Evolutionary conservation across 2,113 vertebrate genomes (phyloP), one percentile per base, ranked within the genome.

Genomic region (Tragelaphus scriptus): DNA sequence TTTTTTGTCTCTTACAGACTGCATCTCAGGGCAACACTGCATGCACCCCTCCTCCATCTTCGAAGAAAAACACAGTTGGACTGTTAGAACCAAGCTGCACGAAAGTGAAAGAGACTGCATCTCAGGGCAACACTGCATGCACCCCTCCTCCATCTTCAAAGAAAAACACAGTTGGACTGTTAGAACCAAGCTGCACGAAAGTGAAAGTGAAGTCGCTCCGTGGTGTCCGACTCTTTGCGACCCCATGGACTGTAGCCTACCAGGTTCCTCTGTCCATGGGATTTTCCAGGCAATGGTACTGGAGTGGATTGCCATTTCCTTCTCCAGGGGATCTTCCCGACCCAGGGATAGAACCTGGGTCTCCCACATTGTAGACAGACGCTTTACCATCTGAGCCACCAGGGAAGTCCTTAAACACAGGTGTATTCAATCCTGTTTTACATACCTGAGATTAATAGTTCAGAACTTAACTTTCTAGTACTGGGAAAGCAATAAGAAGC

Each of bases 51-150:
- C 81, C 23, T 55, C n/a, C 23, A 26, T 7, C 53, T 84, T 17
- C 16, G 9, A 19, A 53, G 1, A 25, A 58, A 81, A 88, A 55
- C 28, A 1, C 16, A 5, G 10, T 30, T 3, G 26, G 53, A 63
- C 26, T 0, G 32, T n/a, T 15, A 25, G 30, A 71, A 25, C 51
- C 19, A 6, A 47, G 65, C 59, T n/a, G 55, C 21, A 4, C 12
- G 11, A 28, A 63, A 63, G 28, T 61, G 28, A 30, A 61, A 30
- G 59, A 88, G 59, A 14, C 19, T 36, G 36, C 25, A 21, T 19
- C 3, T 1, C 53, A 3, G 4, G 75, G 17, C 17, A 16, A 82
- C 84, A 51, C 1, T 5, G 8, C 56, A 26, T 16, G 2, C 2
- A 3, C 3, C 89, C 51, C 32, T 56, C 81, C 23, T 55, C n/a